Percentiles rank a stretch among this genome's conserved stretches.
Evolutionary conservation across 2,888 invertebrate genomes (phyloP).

Genomic region (Thelaira solivaga): DNA sequence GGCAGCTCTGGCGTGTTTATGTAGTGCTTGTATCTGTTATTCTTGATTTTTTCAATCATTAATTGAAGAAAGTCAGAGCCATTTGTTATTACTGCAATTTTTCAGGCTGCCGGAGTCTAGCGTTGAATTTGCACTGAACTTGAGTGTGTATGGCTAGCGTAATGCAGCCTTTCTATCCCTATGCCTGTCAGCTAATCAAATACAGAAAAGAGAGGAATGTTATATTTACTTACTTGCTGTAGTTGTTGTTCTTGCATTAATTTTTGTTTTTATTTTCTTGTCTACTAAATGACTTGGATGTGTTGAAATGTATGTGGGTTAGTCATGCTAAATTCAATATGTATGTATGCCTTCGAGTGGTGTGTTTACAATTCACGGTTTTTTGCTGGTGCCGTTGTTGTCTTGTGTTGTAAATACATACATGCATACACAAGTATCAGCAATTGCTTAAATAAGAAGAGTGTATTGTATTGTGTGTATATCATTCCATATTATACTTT

Average conservation of each 20-base stretch:
- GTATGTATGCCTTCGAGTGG: slow-evolving; percentile 5
- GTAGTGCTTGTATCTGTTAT: no score
- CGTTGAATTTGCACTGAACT: no score
- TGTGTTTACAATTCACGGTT: slow-evolving; percentile 18
- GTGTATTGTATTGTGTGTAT: neutral
- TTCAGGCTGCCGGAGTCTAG: no score
- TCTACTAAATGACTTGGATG: slow-evolving; percentile 13
- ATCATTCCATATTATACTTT: no score
- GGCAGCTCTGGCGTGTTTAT: no score
- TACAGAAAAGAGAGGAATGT: neutral
- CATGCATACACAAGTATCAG: neutral
- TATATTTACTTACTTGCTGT: slow-evolving; percentile 11
- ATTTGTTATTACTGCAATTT: no score
- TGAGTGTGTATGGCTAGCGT: no score
- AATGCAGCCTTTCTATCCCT: no score
- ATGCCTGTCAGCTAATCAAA: no score
- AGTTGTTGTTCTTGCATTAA: neutral
- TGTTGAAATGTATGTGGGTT: slow-evolving; percentile 57
- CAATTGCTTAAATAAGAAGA: neutral
- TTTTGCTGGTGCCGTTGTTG: neutral
- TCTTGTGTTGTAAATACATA: neutral
- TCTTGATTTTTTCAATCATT: no score
- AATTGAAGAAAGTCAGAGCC: no score
- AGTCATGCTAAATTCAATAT: slow-evolving; percentile 57
- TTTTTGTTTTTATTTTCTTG: neutral